These are phyloP conservation scores for Chiloscyllium plagiosum DNA, from an alignment of 2,113 vertebrate genomes.

Conservation along the genomic window DNA sequence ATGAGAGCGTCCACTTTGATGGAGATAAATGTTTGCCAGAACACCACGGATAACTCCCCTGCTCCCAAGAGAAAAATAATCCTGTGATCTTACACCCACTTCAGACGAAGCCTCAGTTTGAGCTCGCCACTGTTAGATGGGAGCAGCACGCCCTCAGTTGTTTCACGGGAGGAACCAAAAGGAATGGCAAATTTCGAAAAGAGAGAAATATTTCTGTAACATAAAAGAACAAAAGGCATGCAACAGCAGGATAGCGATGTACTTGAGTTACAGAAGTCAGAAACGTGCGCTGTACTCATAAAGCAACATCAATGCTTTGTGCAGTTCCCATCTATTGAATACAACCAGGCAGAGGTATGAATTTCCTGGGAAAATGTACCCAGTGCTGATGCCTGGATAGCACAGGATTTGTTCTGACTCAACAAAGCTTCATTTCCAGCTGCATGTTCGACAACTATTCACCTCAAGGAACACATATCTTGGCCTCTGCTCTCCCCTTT, in stretches of 20 bases:
- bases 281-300: background rate
- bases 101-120: background rate
- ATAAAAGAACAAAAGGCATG: background rate
- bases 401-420: background rate
- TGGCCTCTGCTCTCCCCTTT: background rate
- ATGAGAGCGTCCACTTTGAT: background rate
- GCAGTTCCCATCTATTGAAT: background rate
- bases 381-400: background rate
- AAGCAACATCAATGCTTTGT: background rate
- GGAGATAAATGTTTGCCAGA: background rate
- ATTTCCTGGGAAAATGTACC: background rate
- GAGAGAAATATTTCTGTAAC: background rate
- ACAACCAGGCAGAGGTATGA: background rate
- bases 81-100: background rate
- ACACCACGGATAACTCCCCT: background rate
- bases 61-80: background rate
- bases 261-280: background rate
- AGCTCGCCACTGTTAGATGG: background rate
- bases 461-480: background rate
- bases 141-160: background rate
- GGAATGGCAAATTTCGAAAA: background rate
- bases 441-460: background rate
- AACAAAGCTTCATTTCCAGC: background rate
- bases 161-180: background rate
- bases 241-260: background rate